These are phyloP conservation scores for Arrhopalites spinosus DNA, from an alignment of 2,888 invertebrate species.

Conservation along the genomic window DNA sequence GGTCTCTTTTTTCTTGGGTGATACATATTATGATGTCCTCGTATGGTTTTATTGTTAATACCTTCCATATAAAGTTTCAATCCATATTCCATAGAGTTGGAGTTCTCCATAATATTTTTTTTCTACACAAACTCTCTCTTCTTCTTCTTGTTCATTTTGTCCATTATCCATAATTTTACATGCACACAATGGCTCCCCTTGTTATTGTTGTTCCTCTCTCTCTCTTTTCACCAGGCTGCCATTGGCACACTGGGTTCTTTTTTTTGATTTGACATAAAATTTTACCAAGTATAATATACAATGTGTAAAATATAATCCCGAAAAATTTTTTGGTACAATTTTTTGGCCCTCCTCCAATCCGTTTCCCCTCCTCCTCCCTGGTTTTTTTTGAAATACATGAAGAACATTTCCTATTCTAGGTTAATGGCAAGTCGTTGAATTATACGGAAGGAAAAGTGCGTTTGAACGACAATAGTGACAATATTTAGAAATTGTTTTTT, in stretches of 20 bases:
- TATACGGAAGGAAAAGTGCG: constrained; percentile 16
- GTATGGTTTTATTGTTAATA: too few species aligned
- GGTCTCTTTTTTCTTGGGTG: background rate
- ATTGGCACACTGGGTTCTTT: too few species aligned
- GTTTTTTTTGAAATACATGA: constrained; percentile 1
- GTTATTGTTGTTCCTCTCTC: too few species aligned
- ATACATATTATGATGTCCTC: too few species aligned
- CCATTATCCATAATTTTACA: constrained; percentile 1
- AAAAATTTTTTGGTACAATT: background rate
- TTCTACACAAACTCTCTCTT: too few species aligned
- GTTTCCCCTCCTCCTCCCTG: background rate
- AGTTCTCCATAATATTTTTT: too few species aligned
- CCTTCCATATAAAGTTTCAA: too few species aligned
- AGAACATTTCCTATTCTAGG: background rate
- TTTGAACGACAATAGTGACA: background rate
- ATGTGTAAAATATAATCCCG: constrained; percentile 22
- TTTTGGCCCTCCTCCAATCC: constrained; percentile 12
- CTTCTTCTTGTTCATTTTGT: background rate
- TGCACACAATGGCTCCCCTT: background rate
- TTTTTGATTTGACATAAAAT: background rate
- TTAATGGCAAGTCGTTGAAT: constrained; percentile 13
- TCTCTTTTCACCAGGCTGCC: too few species aligned
- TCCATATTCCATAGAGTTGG: too few species aligned
- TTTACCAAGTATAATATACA: background rate
- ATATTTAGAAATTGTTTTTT: too few species aligned